phyloP scores from a whole-genome alignment of 1,140 invertebrate species.

The Scaptomyza montana region DNA sequence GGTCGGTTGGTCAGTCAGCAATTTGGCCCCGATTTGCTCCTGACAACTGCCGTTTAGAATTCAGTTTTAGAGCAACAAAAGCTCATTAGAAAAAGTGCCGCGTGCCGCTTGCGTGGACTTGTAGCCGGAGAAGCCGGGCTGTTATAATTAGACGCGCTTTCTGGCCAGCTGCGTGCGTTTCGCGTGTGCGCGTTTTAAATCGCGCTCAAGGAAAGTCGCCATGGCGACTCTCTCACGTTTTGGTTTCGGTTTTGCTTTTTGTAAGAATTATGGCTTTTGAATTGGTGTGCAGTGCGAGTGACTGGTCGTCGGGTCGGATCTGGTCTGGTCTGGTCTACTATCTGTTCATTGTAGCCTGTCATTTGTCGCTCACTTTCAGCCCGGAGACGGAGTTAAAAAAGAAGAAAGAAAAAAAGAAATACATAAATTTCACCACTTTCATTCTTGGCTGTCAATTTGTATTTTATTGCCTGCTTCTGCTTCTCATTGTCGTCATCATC shows the following conservation, averaged over 20 bases:
- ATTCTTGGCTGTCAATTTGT: constrained; percentile 68
- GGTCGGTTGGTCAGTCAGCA: constrained; percentile 4
- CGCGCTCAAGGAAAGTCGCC: constrained; percentile 55
- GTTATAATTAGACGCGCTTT: constrained; percentile 62
- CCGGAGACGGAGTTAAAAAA: constrained; percentile 18
- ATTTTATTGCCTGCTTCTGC: constrained; percentile 55
- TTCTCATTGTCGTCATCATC: constrained; percentile 59
- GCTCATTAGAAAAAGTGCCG: constrained; percentile 65
- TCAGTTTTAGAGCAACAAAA: constrained; percentile 21
- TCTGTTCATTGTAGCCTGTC: constrained; percentile 43
- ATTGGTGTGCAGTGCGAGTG: too few relatives aligned
- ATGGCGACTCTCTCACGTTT: constrained; percentile 48
- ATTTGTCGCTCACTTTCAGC: constrained; percentile 62
- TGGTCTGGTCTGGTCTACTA: constrained; percentile 13
- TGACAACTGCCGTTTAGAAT: constrained; percentile 51
- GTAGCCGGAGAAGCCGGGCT: constrained; percentile 13
- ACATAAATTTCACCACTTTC: constrained; percentile 69
- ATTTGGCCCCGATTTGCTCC: constrained; percentile 45
- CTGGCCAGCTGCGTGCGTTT: constrained; percentile 19
- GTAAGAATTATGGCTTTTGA: constrained; percentile 51
- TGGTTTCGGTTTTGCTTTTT: constrained; percentile 50
- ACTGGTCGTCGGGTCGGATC: constrained; percentile 2
- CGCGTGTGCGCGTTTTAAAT: constrained; percentile 33
- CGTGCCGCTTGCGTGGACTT: constrained; percentile 31
- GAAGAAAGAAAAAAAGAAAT: constrained; percentile 34